These are phyloP conservation scores for Allacma fusca DNA, from an alignment of 2,888 invertebrate species.

Conservation along the genomic window DNA sequence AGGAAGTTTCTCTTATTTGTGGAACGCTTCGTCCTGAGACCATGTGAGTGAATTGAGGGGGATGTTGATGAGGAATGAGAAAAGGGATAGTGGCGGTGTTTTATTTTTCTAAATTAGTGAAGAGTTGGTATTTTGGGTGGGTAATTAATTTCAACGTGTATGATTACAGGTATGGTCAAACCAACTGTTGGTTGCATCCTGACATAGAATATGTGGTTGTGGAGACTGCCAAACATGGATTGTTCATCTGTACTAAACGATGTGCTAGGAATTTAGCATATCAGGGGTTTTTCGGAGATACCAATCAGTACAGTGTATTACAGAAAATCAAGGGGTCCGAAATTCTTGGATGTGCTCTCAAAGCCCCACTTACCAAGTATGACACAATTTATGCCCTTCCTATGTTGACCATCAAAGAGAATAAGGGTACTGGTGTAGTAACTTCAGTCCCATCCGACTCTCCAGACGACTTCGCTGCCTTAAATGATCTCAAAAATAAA, in stretches of 20 bases:
- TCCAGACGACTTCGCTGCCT: conserved; percentile 97
- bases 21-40: conserved; percentile 99
- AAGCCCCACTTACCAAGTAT: conserved; percentile 85
- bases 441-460: conserved; percentile 98
- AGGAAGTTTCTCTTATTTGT: conserved; percentile 78
- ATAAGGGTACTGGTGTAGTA: conserved; percentile 98
- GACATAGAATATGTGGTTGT: conserved; percentile 93
- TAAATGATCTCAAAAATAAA: conserved; percentile 94
- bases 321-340: conserved; percentile 75
- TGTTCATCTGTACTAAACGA: conserved; percentile 86
- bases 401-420: conserved; percentile 96
- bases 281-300: conserved; percentile 85
- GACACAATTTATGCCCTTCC: conserved; percentile 89
- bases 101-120: too few relatives aligned
- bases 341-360: conserved; percentile 82
- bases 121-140: too few relatives aligned
- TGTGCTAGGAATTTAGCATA: conserved; percentile 95
- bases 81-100: too few relatives aligned
- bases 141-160: too few relatives aligned
- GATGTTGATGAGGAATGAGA: too few relatives aligned
- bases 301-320: conserved; percentile 79
- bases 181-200: conserved; percentile 98
- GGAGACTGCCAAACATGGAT: conserved; percentile 74
- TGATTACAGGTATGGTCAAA: conserved; percentile 78
- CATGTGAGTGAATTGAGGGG: conserved; percentile 78